These are phyloP conservation scores for Listrodromus nycthemerus DNA, from an alignment of 2,888 invertebrate species.

Conservation along the genomic window DNA sequence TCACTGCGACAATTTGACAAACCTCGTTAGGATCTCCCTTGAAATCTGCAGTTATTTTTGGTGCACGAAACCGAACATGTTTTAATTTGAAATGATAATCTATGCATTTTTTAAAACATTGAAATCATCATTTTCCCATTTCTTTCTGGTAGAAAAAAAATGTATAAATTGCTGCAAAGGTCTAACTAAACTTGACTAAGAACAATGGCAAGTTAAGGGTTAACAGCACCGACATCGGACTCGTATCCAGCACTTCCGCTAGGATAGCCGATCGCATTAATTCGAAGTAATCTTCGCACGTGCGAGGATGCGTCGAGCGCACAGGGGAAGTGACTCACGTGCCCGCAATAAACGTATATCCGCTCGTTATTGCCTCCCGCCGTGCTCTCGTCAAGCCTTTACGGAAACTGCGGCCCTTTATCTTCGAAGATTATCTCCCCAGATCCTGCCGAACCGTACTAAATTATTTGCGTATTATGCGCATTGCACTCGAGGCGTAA, in stretches of 20 bases:
- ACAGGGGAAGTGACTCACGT: conserved; percentile 55
- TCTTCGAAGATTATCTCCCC: conserved; percentile 42
- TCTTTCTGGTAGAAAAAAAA: too few species aligned
- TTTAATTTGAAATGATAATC: too few species aligned
- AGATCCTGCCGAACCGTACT: conserved; percentile 40
- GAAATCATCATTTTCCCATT: too few species aligned
- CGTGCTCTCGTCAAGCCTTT: conserved; percentile 3
- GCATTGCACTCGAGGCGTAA: conserved; percentile 35
- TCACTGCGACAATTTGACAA: too few species aligned
- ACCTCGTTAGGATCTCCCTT: too few species aligned
- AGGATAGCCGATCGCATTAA: conserved; percentile 31
- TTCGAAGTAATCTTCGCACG: conserved; percentile 44
- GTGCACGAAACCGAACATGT: too few species aligned
- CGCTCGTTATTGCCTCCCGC: conserved; percentile 43
- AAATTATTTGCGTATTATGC: conserved; percentile 53
- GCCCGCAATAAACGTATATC: conserved; percentile 47
- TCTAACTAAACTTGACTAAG: too few species aligned
- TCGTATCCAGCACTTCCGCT: not conserved
- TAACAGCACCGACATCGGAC: conserved; percentile 21
- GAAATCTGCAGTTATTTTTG: too few species aligned
- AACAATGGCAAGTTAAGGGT: conserved; percentile 2
- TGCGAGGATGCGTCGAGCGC: conserved; percentile 32
- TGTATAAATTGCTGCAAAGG: too few species aligned
- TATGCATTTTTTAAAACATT: too few species aligned
- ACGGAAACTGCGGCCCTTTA: conserved; percentile 51